Evolutionary conservation across 2,113 vertebrate species (phyloP).

Genomic region (Budorcas taxicolor): DNA sequence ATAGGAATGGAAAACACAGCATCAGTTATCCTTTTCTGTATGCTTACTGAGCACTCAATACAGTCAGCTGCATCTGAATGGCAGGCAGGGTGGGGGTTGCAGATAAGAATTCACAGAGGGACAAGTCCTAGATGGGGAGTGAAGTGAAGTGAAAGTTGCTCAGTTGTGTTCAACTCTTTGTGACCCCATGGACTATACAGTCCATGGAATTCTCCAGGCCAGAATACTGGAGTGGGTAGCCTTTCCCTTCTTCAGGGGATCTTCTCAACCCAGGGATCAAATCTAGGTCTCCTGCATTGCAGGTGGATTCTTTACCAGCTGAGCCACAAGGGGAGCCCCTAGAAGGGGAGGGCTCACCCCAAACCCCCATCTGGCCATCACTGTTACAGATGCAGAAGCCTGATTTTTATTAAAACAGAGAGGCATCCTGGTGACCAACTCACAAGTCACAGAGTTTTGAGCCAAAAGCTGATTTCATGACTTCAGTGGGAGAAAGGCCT

Average conservation of each 20-base stretch:
- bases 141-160: background rate
- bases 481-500: background rate
- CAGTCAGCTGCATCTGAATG: rapidly evolving
- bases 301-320: background rate
- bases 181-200: background rate
- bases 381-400: background rate
- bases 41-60: too few relatives aligned
- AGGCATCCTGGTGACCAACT: background rate
- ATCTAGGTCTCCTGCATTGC: background rate
- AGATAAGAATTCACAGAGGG: background rate
- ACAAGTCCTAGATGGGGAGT: background rate
- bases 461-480: background rate
- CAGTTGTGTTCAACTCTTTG: background rate
- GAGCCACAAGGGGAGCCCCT: background rate
- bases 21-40: rapidly evolving
- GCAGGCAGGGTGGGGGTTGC: background rate
- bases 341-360: background rate
- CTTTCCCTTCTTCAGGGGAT: background rate
- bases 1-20: too few relatives aligned
- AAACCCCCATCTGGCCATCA: too few relatives aligned
- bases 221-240: background rate
- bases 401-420: background rate
- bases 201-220: background rate
- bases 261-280: background rate
- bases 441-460: background rate